Evolutionary conservation across 2,888 invertebrate genomes (phyloP).

Genomic region (Nephrocerus scutellatus): DNA sequence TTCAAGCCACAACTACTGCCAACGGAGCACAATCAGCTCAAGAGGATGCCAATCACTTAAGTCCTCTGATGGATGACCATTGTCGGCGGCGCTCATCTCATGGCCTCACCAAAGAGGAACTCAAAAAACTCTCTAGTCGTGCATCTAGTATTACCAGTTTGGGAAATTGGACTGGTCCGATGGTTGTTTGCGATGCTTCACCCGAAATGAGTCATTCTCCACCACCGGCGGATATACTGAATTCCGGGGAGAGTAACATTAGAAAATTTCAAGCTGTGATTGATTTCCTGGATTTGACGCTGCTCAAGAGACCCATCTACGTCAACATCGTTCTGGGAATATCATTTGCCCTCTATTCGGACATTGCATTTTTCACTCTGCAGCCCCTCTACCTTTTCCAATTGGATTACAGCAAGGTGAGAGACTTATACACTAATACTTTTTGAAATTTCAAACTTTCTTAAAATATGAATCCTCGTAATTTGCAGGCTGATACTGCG

Average conservation of each 20-base stretch:
- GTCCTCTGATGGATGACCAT: conserved; percentile 15
- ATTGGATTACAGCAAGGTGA: conserved; percentile 38
- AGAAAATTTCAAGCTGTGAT: conserved; percentile 51
- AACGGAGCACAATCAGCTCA: too few relatives aligned
- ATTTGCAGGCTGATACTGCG: conserved; percentile 55
- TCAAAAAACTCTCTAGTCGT: conserved; percentile 28
- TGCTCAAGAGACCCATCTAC: conserved; percentile 58
- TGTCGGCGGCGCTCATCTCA: conserved; percentile 19
- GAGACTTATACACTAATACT: conserved; percentile 3
- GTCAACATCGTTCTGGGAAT: conserved; percentile 65
- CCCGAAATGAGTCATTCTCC: conserved; percentile 33
- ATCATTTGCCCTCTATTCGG: conserved; percentile 61
- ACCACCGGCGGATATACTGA: conserved; percentile 12
- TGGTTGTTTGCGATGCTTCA: conserved; percentile 38
- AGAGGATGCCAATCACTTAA: conserved; percentile 16
- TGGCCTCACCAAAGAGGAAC: conserved; percentile 22
- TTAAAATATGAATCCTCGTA: neutral
- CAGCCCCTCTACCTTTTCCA: conserved; percentile 54
- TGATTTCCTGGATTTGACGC: conserved; percentile 56
- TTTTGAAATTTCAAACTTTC: neutral
- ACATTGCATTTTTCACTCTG: conserved; percentile 62
- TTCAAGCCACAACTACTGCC: neutral
- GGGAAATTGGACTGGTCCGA: conserved; percentile 45
- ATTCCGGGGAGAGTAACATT: conserved; percentile 3
- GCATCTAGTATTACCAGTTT: conserved; percentile 43